Evolutionary conservation across 2,888 invertebrate species (phyloP), one percentile per base, ranked within the genome.

Genomic region (Diachrysia chrysitis): DNA sequence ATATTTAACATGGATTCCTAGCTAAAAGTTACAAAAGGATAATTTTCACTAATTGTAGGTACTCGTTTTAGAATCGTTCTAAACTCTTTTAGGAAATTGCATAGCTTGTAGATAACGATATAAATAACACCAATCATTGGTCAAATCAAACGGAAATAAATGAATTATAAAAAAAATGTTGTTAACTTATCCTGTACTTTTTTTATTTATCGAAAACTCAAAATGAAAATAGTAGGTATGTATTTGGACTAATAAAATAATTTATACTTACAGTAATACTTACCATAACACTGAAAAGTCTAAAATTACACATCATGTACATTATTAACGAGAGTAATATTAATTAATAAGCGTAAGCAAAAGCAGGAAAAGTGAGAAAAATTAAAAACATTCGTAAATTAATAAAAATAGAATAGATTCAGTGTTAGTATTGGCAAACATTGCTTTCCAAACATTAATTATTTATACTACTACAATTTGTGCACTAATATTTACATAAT

Each of bases 351-450:
- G 90, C 89, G 80, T 81, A 87, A 89, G 92, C 92, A 63, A 48
- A 92, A 92, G 93, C 93, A 73, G 87, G 89, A 90, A 92, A 87
- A 79, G 65, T 89, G 79, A 87, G 71, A 85, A 83, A 72, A 83
- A 42, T 42, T 82, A 83, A 78, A 80, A 82, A 82, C 81, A 81
- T 69, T 66, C 71, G 58, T 58, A 66, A 76, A 85, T 71, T n/a
- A 71, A n/a, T n/a, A n/a, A n/a, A 17, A 66, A 48, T 66, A 69
- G 48, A 64, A 68, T 53, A 68, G 29, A 25, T 73, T 56, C 59
- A 55, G 78, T 72, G 66, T 75, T 82, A 76, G 76, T 72, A 76
- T 68, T 79, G 73, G 85, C 84, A 78, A 76, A 86, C 81, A 87
- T 82, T 80, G 86, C 83, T 76, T 77, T 42, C 79, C 76, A 77